These are phyloP conservation scores for Hipparchia semele DNA, from an alignment of 2,888 invertebrate genomes.

Conservation along the genomic window DNA sequence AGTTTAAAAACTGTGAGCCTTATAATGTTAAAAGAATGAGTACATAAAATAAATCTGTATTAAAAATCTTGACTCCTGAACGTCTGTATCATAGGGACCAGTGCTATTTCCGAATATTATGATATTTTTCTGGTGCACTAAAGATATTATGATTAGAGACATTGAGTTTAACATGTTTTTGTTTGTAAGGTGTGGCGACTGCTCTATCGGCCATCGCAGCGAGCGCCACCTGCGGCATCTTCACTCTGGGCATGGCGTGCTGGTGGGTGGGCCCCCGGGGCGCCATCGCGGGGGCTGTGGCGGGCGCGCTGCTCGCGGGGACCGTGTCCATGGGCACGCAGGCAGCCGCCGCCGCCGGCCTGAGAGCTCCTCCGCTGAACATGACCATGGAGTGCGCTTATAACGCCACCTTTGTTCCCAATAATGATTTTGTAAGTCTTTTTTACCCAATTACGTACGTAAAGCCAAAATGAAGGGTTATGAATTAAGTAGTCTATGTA, in stretches of 20 bases:
- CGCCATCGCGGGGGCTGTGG: constrained; percentile 85
- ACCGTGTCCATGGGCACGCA: constrained; percentile 87
- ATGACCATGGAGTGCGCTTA: constrained; percentile 54
- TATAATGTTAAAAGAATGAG: too few relatives aligned
- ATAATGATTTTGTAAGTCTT: constrained; percentile 41
- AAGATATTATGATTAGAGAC: too few relatives aligned
- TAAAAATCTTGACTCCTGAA: too few relatives aligned
- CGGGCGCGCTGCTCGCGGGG: constrained; percentile 84
- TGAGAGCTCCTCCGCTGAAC: constrained; percentile 75
- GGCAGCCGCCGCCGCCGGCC: constrained; percentile 83
- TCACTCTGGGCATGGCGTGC: constrained; percentile 91
- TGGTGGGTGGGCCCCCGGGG: constrained; percentile 89
- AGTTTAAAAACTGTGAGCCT: too few relatives aligned
- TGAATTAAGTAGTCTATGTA: too few relatives aligned
- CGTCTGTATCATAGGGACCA: too few relatives aligned
- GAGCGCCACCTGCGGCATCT: constrained; percentile 92
- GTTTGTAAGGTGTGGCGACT: constrained; percentile 82
- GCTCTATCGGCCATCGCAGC: constrained; percentile 93
- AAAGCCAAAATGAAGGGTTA: too few relatives aligned
- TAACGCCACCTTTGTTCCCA: constrained; percentile 53
- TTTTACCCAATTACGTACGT: background rate
- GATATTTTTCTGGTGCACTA: too few relatives aligned
- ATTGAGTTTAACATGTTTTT: background rate
- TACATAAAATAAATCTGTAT: too few relatives aligned
- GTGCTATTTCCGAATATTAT: too few relatives aligned